Percentiles rank a stretch among this genome's conserved stretches.
phyloP scores from a whole-genome alignment of 1,140 invertebrate species.

The Mylabris phalerata region DNA sequence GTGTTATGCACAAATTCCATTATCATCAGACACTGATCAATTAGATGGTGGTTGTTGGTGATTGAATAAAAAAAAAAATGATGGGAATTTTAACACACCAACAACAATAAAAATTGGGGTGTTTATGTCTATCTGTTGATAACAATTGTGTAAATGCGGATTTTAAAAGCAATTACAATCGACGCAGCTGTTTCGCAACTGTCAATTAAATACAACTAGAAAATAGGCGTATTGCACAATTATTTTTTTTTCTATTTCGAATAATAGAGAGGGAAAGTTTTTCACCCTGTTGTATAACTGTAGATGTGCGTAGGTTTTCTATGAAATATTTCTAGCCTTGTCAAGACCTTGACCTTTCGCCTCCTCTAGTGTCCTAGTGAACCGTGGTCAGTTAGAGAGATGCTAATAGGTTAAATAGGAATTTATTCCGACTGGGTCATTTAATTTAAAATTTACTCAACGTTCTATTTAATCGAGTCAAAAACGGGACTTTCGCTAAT shows the following conservation, averaged over 20 bases:
- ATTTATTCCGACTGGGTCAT: slow-evolving; percentile 30
- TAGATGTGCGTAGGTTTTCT: not conserved
- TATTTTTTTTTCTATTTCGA: not conserved
- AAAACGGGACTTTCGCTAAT: slow-evolving; percentile 11
- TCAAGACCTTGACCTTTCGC: slow-evolving; percentile 28
- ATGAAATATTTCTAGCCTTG: slow-evolving; percentile 15
- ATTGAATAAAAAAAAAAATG: no score
- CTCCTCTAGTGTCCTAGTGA: slow-evolving; percentile 23
- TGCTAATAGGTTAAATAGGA: slow-evolving; percentile 31
- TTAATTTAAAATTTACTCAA: slow-evolving; percentile 26
- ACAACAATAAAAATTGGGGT: no score
- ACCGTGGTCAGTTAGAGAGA: slow-evolving; percentile 28
- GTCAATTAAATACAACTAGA: not conserved
- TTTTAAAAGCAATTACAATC: no score
- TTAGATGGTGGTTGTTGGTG: no score
- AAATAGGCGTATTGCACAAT: not conserved
- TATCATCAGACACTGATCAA: no score
- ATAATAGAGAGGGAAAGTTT: not conserved
- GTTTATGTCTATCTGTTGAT: no score
- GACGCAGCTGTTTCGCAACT: no score
- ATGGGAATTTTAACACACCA: no score
- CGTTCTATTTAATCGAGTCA: slow-evolving; percentile 18
- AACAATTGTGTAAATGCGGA: no score
- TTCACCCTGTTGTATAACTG: not conserved
- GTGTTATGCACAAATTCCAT: no score